Percentiles rank a stretch among this genome's conserved stretches.
Conservation (phyloP, 2,797 vertebrate species). For the Propithecus deckenii region DNA sequence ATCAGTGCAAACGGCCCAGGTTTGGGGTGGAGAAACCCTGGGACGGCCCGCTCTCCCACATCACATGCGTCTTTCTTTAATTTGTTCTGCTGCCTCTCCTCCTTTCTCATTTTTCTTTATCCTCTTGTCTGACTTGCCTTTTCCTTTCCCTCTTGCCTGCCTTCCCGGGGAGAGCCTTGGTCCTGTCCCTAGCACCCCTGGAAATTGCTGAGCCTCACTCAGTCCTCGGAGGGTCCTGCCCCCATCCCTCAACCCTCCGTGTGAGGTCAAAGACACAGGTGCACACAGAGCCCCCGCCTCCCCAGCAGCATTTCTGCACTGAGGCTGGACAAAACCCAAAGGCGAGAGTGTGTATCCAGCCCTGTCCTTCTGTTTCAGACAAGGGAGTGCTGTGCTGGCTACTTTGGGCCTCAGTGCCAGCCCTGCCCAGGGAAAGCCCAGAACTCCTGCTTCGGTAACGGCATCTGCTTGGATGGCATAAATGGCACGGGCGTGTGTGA, state of each 20-base stretch:
- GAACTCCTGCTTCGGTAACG: constrained; percentile 89
- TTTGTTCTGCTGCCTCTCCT: neutral
- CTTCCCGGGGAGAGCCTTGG: rapidly evolving
- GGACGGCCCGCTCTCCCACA: rapidly evolving
- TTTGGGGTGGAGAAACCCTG: neutral
- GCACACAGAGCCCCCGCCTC: rapidly evolving
- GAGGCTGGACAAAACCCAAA: rapidly evolving
- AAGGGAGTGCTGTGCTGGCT: constrained; percentile 90
- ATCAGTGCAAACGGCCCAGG: rapidly evolving
- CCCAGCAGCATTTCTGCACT: neutral
- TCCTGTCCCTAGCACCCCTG: neutral
- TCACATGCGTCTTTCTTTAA: rapidly evolving
- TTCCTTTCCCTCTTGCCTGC: neutral
- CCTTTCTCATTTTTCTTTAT: too few relatives aligned
- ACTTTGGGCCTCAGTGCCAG: constrained; percentile 92
- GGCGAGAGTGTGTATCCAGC: rapidly evolving
- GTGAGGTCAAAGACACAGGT: neutral
- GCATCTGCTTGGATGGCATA: constrained; percentile 89
- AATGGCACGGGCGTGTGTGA: constrained; percentile 89
- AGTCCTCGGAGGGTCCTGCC: neutral
- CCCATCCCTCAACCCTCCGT: neutral
- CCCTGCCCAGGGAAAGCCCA: constrained; percentile 88
- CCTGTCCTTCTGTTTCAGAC: constrained; percentile 82
- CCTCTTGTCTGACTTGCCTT: neutral
- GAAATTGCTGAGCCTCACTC: neutral